phyloP scores from a whole-genome alignment of 2,113 vertebrate genomes.

The Myiozetetes cayanensis region DNA sequence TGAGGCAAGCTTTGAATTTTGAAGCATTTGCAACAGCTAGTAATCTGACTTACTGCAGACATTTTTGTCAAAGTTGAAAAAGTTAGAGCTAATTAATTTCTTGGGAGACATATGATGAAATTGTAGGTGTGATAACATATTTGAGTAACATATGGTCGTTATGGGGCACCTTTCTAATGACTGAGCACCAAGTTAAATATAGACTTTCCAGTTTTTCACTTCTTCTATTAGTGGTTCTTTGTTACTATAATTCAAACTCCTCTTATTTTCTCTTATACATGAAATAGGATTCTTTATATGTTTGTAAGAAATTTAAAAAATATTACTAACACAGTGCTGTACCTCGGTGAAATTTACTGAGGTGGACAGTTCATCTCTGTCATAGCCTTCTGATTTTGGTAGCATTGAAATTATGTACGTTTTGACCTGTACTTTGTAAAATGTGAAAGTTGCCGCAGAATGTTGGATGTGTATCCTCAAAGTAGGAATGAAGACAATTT shows the following conservation, averaged over 20 bases:
- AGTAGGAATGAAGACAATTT: neutral
- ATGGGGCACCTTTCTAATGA: slow-evolving; percentile 83
- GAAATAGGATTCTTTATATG: neutral
- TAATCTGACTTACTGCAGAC: slow-evolving; percentile 78
- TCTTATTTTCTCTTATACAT: slow-evolving; percentile 38
- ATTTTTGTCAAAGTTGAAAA: slow-evolving; percentile 86
- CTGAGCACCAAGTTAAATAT: slow-evolving; percentile 79
- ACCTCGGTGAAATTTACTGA: neutral
- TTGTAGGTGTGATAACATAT: slow-evolving; percentile 85
- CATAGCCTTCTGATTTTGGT: neutral
- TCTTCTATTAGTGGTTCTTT: slow-evolving; percentile 71
- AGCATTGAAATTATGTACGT: neutral
- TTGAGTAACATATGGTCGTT: slow-evolving; percentile 84
- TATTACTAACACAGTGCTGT: neutral
- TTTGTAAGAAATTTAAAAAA: slow-evolving; percentile 28
- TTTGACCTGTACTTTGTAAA: neutral
- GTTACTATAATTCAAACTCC: slow-evolving; percentile 61
- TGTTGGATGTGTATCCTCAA: neutral
- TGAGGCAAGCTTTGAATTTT: slow-evolving; percentile 77
- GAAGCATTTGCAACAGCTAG: slow-evolving; percentile 78
- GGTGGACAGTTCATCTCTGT: neutral
- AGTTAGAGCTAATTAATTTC: slow-evolving; percentile 86
- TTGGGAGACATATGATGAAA: slow-evolving; percentile 84
- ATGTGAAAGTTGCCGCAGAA: neutral
- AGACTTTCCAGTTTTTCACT: slow-evolving; percentile 70